Evolutionary conservation across 2,113 vertebrate genomes (phyloP).

Genomic region (Stegostoma tigrinum): DNA sequence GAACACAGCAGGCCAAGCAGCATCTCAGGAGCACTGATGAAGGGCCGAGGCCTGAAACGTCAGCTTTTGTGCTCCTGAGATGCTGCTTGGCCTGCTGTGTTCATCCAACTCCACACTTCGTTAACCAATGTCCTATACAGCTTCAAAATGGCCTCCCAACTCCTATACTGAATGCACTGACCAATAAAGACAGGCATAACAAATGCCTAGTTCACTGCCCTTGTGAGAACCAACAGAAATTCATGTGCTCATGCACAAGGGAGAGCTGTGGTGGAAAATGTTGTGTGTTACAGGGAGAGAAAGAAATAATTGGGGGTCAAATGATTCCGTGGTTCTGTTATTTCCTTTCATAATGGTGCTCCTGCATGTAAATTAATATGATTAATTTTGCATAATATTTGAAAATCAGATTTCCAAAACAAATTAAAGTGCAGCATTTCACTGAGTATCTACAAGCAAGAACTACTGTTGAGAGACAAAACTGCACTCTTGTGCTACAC

Average conservation of each 20-base stretch:
- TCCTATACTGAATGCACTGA: too few species aligned
- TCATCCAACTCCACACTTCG: too few species aligned
- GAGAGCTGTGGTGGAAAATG: neutral
- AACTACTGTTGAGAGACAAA: neutral
- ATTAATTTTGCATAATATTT: neutral
- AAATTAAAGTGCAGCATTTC: neutral
- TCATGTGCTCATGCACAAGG: neutral
- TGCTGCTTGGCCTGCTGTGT: too few species aligned
- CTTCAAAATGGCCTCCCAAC: too few species aligned
- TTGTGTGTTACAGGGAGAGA: neutral
- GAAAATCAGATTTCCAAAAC: neutral
- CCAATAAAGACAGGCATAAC: too few species aligned
- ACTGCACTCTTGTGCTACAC: neutral
- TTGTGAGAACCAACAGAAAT: neutral
- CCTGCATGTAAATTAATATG: neutral
- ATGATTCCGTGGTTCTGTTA: neutral
- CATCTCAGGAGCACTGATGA: too few species aligned
- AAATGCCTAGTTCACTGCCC: too few species aligned
- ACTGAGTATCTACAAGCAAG: neutral
- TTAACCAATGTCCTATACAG: too few species aligned
- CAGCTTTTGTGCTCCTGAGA: too few species aligned
- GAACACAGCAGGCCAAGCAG: too few species aligned
- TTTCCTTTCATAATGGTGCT: neutral
- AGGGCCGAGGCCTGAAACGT: too few species aligned
- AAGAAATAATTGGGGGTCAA: neutral